Conservation (phyloP, 1,140 invertebrate species). For the Rhagoletis zephyria region DNA sequence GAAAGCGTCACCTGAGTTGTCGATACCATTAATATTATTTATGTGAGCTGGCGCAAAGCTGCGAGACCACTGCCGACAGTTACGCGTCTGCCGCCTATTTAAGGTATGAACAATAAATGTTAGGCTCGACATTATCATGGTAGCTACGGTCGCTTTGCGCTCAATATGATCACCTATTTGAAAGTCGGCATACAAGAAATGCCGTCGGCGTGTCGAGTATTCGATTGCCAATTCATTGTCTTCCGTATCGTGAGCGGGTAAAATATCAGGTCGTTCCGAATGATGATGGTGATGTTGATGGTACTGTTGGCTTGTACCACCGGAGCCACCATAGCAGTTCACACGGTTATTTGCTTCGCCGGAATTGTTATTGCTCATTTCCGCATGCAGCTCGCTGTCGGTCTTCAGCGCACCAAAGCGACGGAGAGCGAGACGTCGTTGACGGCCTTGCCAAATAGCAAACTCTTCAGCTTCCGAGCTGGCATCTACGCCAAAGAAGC, state of each 20-base stretch:
- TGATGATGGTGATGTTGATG: constrained; percentile 25
- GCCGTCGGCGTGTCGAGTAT: constrained; percentile 54
- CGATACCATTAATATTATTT: constrained; percentile 55
- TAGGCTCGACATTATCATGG: constrained; percentile 77
- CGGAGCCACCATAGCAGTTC: not conserved
- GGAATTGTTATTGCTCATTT: constrained; percentile 10
- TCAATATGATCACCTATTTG: constrained; percentile 65
- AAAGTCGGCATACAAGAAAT: constrained; percentile 62
- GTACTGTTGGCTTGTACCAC: constrained; percentile 27
- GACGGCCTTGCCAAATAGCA: constrained; percentile 80
- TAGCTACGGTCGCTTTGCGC: constrained; percentile 77
- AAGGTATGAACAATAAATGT: constrained; percentile 75
- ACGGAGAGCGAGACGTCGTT: constrained; percentile 78
- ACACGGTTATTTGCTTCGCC: not conserved
- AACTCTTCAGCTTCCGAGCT: constrained; percentile 78
- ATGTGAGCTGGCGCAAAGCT: constrained; percentile 75
- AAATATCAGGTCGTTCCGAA: constrained; percentile 72
- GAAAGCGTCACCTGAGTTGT: constrained; percentile 57
- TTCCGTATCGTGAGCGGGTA: constrained; percentile 66
- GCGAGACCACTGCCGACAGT: constrained; percentile 74
- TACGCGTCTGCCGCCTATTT: constrained; percentile 73
- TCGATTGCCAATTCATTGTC: constrained; percentile 55
- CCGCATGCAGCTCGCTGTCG: constrained; percentile 56
- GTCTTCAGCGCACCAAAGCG: constrained; percentile 67
- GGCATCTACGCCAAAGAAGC: constrained; percentile 82